phyloP scores from a whole-genome alignment of 2,888 invertebrate genomes.

The Erpobdella octoculata region DNA sequence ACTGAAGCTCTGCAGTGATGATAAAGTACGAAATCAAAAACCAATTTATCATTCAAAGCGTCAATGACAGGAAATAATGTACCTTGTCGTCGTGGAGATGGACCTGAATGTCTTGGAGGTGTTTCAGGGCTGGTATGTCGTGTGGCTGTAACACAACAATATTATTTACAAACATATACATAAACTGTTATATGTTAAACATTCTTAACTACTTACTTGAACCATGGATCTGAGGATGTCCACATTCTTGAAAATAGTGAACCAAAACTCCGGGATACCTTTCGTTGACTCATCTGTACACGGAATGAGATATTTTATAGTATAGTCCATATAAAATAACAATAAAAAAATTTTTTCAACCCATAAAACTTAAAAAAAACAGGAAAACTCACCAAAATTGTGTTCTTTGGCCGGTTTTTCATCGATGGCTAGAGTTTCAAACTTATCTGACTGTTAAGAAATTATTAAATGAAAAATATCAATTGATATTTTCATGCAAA shows the following conservation, averaged over 20 bases:
- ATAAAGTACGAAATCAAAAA: no score
- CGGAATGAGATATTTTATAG: no score
- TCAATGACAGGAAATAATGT: no score
- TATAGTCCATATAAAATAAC: no score
- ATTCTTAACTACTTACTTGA: conserved; percentile 48
- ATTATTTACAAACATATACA: no score
- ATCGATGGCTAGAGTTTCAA: neutral
- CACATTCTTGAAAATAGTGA: conserved; percentile 84
- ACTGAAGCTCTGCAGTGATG: conserved; percentile 59
- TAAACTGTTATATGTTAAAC: no score
- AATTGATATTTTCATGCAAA: no score
- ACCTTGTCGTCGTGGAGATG: conserved; percentile 21
- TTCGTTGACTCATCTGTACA: conserved; percentile 39
- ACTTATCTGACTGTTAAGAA: neutral
- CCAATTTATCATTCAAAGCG: no score
- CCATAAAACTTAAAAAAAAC: no score
- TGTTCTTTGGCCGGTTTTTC: neutral
- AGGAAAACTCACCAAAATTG: neutral
- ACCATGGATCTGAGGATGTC: conserved; percentile 78
- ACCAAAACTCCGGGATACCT: conserved; percentile 91
- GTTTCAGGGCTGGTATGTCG: conserved; percentile 79
- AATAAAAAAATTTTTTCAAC: no score
- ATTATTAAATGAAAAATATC: neutral
- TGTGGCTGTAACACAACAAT: conserved; percentile 58
- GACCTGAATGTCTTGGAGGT: conserved; percentile 75